Evolutionary conservation across 2,888 invertebrate genomes (phyloP).

Genomic region (Drosophila formosana): DNA sequence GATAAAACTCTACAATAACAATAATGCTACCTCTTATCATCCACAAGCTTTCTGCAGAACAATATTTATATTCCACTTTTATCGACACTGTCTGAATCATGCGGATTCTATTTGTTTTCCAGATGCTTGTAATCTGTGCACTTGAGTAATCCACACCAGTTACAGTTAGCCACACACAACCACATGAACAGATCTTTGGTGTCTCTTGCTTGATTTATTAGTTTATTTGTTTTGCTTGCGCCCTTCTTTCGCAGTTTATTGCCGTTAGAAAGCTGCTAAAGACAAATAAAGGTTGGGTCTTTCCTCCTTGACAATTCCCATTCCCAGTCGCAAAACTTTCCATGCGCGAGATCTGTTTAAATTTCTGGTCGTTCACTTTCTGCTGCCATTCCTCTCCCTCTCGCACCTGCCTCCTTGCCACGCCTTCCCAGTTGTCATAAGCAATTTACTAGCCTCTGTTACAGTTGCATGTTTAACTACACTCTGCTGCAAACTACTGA

Average conservation of each 20-base stretch:
- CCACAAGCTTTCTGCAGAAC: conserved; percentile 21
- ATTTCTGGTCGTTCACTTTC: conserved; percentile 5
- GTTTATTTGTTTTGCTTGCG: conserved; percentile 33
- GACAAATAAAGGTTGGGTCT: conserved; percentile 71
- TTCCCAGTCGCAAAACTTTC: conserved; percentile 18
- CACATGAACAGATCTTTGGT: conserved; percentile 10
- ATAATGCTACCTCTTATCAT: conserved; percentile 31
- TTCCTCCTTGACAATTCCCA: neutral
- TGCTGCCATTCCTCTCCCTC: conserved; percentile 6
- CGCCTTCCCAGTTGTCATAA: conserved; percentile 25
- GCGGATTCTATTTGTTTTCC: conserved; percentile 45
- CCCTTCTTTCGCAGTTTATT: conserved; percentile 66
- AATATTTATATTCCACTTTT: conserved; percentile 8
- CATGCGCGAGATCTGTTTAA: conserved; percentile 35
- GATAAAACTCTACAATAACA: conserved; percentile 33
- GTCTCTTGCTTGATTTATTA: conserved; percentile 31
- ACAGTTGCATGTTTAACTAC: conserved; percentile 45
- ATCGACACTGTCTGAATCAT: conserved; percentile 46
- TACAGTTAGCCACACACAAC: conserved; percentile 5
- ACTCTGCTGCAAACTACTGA: conserved; percentile 25
- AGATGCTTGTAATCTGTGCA: conserved; percentile 29
- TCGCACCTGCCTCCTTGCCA: neutral
- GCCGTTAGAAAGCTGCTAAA: conserved; percentile 75
- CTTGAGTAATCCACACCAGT: conserved; percentile 18
- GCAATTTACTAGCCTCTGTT: conserved; percentile 30